These are phyloP conservation scores for Drosophila virilis DNA, from an alignment of 1,140 invertebrate genomes.

Conservation along the genomic window DNA sequence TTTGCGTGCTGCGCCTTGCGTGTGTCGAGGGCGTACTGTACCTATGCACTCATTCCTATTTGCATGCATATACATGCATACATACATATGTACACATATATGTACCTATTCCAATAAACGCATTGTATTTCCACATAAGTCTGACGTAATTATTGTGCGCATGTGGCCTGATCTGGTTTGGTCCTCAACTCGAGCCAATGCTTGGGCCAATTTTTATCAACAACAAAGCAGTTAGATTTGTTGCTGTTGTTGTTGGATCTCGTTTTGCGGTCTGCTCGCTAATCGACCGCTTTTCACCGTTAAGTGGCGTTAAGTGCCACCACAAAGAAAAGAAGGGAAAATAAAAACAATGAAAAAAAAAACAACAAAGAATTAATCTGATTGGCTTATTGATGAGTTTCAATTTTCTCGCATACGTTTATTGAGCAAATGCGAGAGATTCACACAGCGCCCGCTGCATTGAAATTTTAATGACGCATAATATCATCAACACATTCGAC, in stretches of 20 bases:
- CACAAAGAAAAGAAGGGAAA: slow-evolving; percentile 13
- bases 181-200: no score
- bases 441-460: slow-evolving; percentile 31
- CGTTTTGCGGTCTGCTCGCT: slow-evolving; percentile 37
- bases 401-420: slow-evolving; percentile 27
- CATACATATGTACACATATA: no score
- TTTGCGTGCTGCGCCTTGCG: no score
- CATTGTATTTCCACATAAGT: no score
- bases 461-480: slow-evolving; percentile 21
- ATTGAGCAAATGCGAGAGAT: slow-evolving; percentile 34
- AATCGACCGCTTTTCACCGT: slow-evolving; percentile 64
- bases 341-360: slow-evolving; percentile 1
- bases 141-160: no score
- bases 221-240: background rate
- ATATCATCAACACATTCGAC: slow-evolving; percentile 3
- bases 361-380: slow-evolving; percentile 22
- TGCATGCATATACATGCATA: no score
- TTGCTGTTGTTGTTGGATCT: background rate
- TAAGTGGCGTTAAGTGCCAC: slow-evolving; percentile 67
- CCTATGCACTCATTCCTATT: no score
- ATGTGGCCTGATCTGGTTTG: no score
- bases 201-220: no score
- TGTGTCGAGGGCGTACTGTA: no score
- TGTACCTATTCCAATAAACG: no score
- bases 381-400: slow-evolving; percentile 42